These are phyloP conservation scores for Xerus inauris DNA, from an alignment of 2,113 vertebrate species.

Conservation along the genomic window DNA sequence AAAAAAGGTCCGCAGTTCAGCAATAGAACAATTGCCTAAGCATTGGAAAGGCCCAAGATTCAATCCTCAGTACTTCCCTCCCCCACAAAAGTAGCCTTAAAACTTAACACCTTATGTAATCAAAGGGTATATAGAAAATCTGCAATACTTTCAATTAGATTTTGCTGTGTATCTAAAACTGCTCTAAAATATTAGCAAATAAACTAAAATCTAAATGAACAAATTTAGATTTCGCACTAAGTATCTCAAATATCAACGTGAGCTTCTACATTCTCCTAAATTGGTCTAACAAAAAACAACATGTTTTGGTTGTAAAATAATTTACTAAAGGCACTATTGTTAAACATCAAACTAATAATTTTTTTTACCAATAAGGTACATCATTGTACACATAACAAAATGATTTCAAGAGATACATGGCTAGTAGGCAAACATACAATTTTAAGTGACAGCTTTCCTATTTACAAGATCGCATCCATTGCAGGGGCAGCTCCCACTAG, in stretches of 20 bases:
- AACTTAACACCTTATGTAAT: neutral
- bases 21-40: neutral
- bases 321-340: conserved; percentile 82
- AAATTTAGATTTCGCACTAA: conserved; percentile 49
- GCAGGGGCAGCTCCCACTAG: neutral
- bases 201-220: conserved; percentile 34
- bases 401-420: conserved; percentile 60
- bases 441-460: conserved; percentile 62
- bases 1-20: neutral
- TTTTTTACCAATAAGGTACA: conserved; percentile 70
- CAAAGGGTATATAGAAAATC: neutral
- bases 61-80: neutral
- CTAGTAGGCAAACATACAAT: conserved; percentile 62
- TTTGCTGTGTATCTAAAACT: conserved; percentile 26
- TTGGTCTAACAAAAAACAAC: conserved; percentile 74
- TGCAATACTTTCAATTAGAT: neutral
- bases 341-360: conserved; percentile 69
- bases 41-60: neutral
- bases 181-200: neutral
- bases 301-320: conserved; percentile 75
- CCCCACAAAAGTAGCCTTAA: neutral
- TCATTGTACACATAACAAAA: conserved; percentile 75
- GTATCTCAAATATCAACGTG: neutral
- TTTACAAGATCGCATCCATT: neutral
- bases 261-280: conserved; percentile 73